Evolutionary conservation across 2,888 invertebrate genomes (phyloP).

Genomic region (Crepidodera aurea): DNA sequence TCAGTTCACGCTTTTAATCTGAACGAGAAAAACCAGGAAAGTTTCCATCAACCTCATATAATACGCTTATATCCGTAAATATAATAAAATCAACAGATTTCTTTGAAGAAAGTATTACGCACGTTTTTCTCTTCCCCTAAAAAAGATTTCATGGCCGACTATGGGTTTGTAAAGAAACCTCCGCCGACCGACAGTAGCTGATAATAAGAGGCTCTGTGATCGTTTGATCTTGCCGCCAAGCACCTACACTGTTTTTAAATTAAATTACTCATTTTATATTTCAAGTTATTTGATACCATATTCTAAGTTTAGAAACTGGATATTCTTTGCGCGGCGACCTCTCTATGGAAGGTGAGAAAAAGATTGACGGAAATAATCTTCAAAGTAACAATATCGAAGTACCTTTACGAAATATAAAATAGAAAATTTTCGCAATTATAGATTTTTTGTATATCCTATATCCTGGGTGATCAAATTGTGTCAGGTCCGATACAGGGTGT

Average conservation of each 20-base stretch:
- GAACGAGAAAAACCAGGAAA: too few species aligned
- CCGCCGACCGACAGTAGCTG: slow-evolving; percentile 58
- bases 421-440: too few species aligned
- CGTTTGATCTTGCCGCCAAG: slow-evolving; percentile 59
- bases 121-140: not conserved
- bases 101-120: too few species aligned
- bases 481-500: too few species aligned
- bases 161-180: slow-evolving; percentile 27
- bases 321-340: slow-evolving; percentile 20
- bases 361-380: not conserved
- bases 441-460: too few species aligned
- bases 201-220: slow-evolving; percentile 60
- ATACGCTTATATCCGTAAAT: too few species aligned
- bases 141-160: slow-evolving; percentile 18
- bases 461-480: too few species aligned
- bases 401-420: too few species aligned
- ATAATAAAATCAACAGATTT: too few species aligned
- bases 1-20: too few species aligned
- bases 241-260: slow-evolving; percentile 61
- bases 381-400: too few species aligned
- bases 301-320: slow-evolving; percentile 41
- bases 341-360: slow-evolving; percentile 3
- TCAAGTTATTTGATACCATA: slow-evolving; percentile 46
- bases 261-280: slow-evolving; percentile 59
- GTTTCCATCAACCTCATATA: too few species aligned